These are phyloP conservation scores for Sciurus vulgaris DNA, from an alignment of 2,797 vertebrate species.

Conservation along the genomic window DNA sequence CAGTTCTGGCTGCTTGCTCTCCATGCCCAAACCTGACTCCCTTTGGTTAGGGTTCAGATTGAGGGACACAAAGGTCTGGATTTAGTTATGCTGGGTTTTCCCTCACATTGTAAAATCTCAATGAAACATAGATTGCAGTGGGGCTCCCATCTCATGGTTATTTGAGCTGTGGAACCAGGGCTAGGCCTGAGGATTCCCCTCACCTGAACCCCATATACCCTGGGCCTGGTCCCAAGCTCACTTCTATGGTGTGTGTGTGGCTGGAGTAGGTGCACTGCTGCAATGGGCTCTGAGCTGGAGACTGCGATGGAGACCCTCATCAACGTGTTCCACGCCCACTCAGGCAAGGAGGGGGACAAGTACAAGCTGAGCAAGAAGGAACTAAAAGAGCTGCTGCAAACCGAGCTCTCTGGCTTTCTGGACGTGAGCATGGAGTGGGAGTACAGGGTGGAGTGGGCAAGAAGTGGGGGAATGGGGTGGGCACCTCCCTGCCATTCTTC, in stretches of 20 bases:
- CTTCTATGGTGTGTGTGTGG: neutral
- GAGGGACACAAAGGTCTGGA: neutral
- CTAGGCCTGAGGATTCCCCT: neutral
- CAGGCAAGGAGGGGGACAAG: conserved; percentile 95
- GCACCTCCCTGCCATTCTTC: neutral
- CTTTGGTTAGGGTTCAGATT: neutral
- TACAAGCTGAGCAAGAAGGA: conserved; percentile 95
- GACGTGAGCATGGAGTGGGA: conserved; percentile 87
- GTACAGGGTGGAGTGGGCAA: neutral
- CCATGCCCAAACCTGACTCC: neutral
- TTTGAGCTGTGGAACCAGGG: neutral
- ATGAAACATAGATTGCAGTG: neutral
- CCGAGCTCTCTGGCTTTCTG: conserved; percentile 91
- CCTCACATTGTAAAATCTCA: neutral
- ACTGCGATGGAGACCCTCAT: conserved; percentile 92
- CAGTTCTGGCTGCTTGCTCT: neutral
- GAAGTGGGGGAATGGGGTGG: neutral
- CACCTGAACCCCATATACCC: neutral
- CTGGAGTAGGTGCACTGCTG: neutral
- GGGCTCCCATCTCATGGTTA: neutral
- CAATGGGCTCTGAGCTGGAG: conserved; percentile 92
- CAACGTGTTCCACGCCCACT: conserved; percentile 93
- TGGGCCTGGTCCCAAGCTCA: neutral
- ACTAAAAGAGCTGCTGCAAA: conserved; percentile 92
- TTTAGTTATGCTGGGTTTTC: neutral